Evolutionary conservation across 2,797 vertebrate genomes (phyloP).

Genomic region (Fundulus diaphanus): DNA sequence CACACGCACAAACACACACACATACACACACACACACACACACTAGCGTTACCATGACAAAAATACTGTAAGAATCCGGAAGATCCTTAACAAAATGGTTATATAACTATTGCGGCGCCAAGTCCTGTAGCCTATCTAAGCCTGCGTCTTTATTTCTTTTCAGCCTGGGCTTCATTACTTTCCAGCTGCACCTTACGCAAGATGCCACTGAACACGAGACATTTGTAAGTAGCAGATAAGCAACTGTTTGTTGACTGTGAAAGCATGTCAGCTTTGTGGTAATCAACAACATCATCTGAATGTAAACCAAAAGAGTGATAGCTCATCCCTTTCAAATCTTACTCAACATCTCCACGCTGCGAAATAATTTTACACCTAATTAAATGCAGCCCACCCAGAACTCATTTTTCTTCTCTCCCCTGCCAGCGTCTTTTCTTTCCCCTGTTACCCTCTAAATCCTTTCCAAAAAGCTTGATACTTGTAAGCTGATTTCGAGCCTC

Average conservation of each 20-base stretch:
- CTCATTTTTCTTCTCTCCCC: conserved; percentile 13
- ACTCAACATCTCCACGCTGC: conserved; percentile 59
- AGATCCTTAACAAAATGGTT: conserved; percentile 82
- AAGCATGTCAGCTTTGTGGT: conserved; percentile 28
- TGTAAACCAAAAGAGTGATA: conserved; percentile 29
- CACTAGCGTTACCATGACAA: conserved; percentile 78
- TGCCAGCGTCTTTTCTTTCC: neutral
- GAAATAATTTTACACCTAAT: conserved; percentile 59
- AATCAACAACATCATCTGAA: conserved; percentile 58
- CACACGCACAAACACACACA: conserved; percentile 22
- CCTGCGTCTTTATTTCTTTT: conserved; percentile 63
- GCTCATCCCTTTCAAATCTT: conserved; percentile 55
- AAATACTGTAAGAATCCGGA: conserved; percentile 80
- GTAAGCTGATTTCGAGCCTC: conserved; percentile 65
- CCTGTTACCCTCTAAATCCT: conserved; percentile 1
- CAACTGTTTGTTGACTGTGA: conserved; percentile 46
- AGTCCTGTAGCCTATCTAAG: conserved; percentile 77
- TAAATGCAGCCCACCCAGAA: conserved; percentile 56
- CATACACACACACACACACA: conserved; percentile 37
- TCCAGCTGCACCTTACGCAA: conserved; percentile 51
- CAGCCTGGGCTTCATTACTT: conserved; percentile 49
- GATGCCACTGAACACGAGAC: conserved; percentile 55
- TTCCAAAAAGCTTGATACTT: conserved; percentile 20
- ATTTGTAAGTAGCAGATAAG: conserved; percentile 53
- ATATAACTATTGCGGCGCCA: conserved; percentile 79